Conservation (phyloP, 1,140 invertebrate species). For the Camponotus pennsylvanicus region DNA sequence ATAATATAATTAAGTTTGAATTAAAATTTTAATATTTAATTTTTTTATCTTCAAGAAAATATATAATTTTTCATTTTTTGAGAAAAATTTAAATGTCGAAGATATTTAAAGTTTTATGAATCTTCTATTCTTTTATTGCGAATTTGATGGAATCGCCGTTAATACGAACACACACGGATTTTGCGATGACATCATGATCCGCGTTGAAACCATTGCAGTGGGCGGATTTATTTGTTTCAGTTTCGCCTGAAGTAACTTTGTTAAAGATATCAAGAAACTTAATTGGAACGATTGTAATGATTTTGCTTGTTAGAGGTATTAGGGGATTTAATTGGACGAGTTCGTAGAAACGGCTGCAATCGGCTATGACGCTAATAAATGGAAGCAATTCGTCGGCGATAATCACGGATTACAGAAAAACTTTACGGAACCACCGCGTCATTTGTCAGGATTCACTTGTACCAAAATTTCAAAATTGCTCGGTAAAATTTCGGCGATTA, state of each 20-base stretch:
- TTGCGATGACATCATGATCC: background rate
- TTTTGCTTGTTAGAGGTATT: conserved; percentile 62
- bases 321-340: conserved; percentile 56
- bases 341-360: conserved; percentile 24
- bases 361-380: conserved; percentile 49
- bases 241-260: background rate
- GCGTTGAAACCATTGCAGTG: background rate
- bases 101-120: too few species aligned
- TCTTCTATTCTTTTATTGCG: background rate
- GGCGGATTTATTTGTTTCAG: conserved; percentile 24
- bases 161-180: background rate
- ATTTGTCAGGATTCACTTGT: conserved; percentile 4
- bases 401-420: conserved; percentile 47
- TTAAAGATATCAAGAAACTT: conserved; percentile 41
- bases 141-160: background rate
- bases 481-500: background rate
- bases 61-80: too few species aligned
- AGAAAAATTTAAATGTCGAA: too few species aligned
- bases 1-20: too few species aligned
- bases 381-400: conserved; percentile 26
- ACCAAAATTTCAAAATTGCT: conserved; percentile 7
- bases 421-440: background rate
- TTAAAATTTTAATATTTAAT: too few species aligned
- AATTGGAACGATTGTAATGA: conserved; percentile 54
- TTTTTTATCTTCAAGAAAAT: too few species aligned